Base-by-base conservation (phyloP, 2,888 invertebrate genomes). In the Agonopterix arenella region DNA sequence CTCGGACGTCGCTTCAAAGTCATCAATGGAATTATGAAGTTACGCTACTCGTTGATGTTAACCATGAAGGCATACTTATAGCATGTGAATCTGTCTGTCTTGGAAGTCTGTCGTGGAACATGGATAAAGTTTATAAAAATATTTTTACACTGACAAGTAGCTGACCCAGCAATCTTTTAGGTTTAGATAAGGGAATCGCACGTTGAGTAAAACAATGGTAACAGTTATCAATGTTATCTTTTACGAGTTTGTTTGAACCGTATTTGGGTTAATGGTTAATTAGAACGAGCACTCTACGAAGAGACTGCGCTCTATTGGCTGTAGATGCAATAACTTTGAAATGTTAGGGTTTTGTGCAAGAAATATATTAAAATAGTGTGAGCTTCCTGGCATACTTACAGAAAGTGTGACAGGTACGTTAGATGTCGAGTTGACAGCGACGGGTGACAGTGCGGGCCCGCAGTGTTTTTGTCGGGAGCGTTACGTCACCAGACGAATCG, bases 191-290 rank as follows among this genome's bases (percentile, higher is more conserved):
- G 66, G 62, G 62, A 68, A 70, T 68, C 53, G 68, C 70, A 66
- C 62, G 70, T 55, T 64, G 62, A 65, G 66, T 71, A 64, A 76
- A 72, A 77, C 76, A 82, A 79, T 76, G 61, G 69, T 64, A 59
- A 59, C 48, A 52, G 64, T 60, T 74, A 78, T 77, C 72, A 70
- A 66, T 70, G 72, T 79, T 80, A 81, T 83, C 81, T 70, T 36
- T 11, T 45, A 50, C 42, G 54, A 69, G 69, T 68, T 70, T 68
- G 68, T 73, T 64, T 71, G 70, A 69, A 67, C 62, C 66, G 67
- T 66, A 81, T 76, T 66, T 83, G 71, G 80, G 82, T 80, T 79
- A 81, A 75, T 73, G 64, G 72, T 70, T 77, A 84, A 82, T 76
- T 74, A 68, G 84, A 83, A 78, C 80, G 75, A 77, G 76, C 70